Evolutionary conservation across 2,113 vertebrate species (phyloP).

Genomic region (Serranochromis macrocephalus): DNA sequence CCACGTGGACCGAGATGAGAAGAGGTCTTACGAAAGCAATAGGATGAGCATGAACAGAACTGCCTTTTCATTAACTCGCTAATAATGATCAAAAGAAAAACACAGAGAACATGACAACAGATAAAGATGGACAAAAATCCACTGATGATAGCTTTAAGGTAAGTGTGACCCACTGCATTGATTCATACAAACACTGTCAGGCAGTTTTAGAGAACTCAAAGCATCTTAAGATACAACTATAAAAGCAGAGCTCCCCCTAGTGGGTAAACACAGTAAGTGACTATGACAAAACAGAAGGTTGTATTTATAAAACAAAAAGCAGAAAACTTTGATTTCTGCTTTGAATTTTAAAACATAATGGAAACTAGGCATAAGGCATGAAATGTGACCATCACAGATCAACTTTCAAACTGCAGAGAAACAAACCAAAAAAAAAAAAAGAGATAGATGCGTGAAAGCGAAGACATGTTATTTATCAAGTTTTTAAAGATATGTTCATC

Average conservation of each 20-base stretch:
- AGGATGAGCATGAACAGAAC: neutral
- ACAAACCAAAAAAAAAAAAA: neutral
- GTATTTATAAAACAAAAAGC: neutral
- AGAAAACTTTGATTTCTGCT: neutral
- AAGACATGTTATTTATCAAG: neutral
- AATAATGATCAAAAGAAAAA: neutral
- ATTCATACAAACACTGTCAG: neutral
- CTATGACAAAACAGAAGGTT: neutral
- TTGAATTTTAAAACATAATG: neutral
- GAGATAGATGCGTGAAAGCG: neutral
- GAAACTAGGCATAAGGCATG: neutral
- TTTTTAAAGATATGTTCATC: neutral
- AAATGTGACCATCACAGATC: neutral
- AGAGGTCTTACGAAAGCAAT: neutral
- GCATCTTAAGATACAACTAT: neutral
- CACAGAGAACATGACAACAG: neutral
- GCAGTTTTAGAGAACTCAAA: neutral
- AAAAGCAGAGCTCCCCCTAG: slow-evolving; percentile 32
- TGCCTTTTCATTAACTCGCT: neutral
- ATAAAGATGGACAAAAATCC: neutral
- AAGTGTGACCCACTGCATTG: neutral
- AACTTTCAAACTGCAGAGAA: neutral
- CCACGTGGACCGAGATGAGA: slow-evolving; percentile 34
- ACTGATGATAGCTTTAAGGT: neutral
- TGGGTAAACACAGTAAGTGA: neutral